A percentile compares a stretch with the other conserved stretches of the same genome.
These are phyloP conservation scores for Brachionus calyciflorus DNA, from an alignment of 1,140 invertebrate genomes.

Conservation along the genomic window DNA sequence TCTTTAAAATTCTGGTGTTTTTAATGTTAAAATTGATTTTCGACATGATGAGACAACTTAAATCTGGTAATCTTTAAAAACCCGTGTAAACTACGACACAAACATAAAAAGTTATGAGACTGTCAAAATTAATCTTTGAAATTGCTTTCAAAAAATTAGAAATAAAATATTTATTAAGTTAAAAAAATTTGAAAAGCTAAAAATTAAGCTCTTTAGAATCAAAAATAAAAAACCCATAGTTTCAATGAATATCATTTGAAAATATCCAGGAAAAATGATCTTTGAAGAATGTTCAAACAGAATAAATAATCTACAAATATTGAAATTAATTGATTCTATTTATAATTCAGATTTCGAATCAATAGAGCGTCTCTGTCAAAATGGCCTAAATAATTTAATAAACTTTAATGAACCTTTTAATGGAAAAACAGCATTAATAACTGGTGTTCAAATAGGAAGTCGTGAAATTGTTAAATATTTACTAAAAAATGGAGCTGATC, in stretches of 20 bases:
- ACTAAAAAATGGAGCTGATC: neutral
- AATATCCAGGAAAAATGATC: neutral
- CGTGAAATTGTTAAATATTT: neutral
- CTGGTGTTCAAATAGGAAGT: neutral
- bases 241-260: no score
- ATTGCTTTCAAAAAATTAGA: no score
- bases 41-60: no score
- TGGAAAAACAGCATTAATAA: constrained; percentile 17
- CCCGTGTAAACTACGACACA: no score
- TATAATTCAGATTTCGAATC: neutral
- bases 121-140: no score
- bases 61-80: no score
- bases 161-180: neutral
- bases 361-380: neutral
- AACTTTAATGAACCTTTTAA: neutral
- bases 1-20: no score
- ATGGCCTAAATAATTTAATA: neutral
- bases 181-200: no score
- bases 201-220: no score
- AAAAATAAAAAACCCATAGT: no score
- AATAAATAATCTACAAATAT: neutral
- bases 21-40: no score
- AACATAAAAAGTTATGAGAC: no score
- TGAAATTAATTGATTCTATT: constrained; percentile 8
- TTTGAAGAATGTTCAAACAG: neutral